Base-by-base conservation (phyloP, 1,140 invertebrate genomes). In the Sminthurinus signatus region DNA sequence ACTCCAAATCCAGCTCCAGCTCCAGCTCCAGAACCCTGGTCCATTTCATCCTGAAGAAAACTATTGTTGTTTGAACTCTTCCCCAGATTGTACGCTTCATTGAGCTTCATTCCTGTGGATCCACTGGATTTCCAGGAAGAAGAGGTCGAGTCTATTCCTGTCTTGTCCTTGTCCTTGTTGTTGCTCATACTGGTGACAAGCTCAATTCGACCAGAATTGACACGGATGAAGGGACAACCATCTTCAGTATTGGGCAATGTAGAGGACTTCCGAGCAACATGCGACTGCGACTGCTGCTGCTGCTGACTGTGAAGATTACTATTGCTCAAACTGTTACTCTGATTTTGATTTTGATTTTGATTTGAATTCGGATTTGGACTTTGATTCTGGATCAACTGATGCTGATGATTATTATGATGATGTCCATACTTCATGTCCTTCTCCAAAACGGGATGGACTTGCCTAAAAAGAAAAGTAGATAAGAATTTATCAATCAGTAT, bases 181-280 rank as follows among this genome's bases (percentile, higher is more conserved):
- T 27, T 54, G n/a, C n/a, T n/a, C n/a, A n/a, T n/a, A n/a, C n/a
- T n/a, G n/a, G n/a, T 68, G 42, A 70, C 68, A 51, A 70, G 68
- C 36, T 70, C 68, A 25, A 70, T 70, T 3, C 68, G 68, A 50
- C 68, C 68, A 63, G 68, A 70, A 62, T 70, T 70, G 68, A 70
- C 68, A 62, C 64, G 68, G 54, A 70, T 70, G 61, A 70, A 70
- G 25, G 60, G 67, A 54, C 66, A 68, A 31, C 59, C 67, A 17
- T 69, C 67, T 21, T 69, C 67, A n/a, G 67, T 58, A 19, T 43
- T 62, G 28, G 67, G 63, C 50, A 65, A 44, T 43, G 67, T 66
- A 17, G 59, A 69, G 14, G 67, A 64, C 39, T 69, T 69, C 43
- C 62, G 64, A 17, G 36, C 19, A 8, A 48, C 43, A 28, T 39